Base-by-base conservation (phyloP, 1,140 invertebrate genomes). In the Drosophila melanogaster region DNA sequence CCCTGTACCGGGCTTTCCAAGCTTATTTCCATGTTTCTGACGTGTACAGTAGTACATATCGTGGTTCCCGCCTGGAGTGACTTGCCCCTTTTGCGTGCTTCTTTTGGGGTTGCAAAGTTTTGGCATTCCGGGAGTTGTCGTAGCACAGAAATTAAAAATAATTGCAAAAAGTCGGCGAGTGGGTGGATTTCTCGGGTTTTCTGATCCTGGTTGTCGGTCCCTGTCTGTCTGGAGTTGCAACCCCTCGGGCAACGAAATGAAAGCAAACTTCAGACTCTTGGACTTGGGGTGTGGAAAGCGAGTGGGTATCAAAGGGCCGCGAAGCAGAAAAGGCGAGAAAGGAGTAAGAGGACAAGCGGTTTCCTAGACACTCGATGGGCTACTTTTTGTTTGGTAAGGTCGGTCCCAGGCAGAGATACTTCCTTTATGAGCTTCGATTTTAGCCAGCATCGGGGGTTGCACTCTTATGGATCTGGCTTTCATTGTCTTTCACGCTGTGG, bases 151-250 rank as follows among this genome's bases (percentile, higher is more conserved):
- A 84, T 79, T 84, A 79, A 75, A 80, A 71, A 86, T 87, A 83
- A 83, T 81, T 87, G 83, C 83, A 59, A 77, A 83, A 65, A 53
- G 56, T 37, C 22, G 64, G n/a, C 66, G 62, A 55, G 66, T 60
- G 83, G 70, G 47, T 71, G 62, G 75, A 65, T 56, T 70, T 69
- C 66, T 40, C 26, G 19, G 62, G 24, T 47, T 40, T 22, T 41
- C 15, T 50, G 40, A 24, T 19, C 37, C 41, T 8, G 44, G 14
- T 3, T 40, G 14, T 53, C 46, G 37, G 47, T 49, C n/a, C 24
- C 57, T 80, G 73, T 80, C 81, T 86, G 78, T 72, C 83, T 86
- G 84, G 75, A 86, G 58, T 87, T 86, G 75, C 83, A 86, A 86
- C 83, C 83, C 71, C 76, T 72, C 66, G 38, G 62, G 79, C 77